phyloP scores from a whole-genome alignment of 2,888 invertebrate genomes.

The Strigamia transsilvanica region DNA sequence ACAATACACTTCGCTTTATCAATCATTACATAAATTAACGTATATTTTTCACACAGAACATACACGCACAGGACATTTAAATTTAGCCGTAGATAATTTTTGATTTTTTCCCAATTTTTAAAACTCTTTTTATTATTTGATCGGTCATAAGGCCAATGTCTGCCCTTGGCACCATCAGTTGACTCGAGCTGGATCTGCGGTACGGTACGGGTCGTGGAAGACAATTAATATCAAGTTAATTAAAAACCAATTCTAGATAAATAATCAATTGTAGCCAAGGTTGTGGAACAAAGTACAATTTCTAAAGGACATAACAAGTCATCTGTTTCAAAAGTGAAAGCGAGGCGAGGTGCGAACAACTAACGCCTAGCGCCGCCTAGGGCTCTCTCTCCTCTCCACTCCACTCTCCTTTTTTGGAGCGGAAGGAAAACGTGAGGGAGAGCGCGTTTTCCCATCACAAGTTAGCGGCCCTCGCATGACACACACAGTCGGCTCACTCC shows the following conservation, averaged over 20 bases:
- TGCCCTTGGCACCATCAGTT: conserved; percentile 26
- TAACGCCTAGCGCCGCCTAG: conserved; percentile 37
- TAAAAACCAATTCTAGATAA: conserved; percentile 24
- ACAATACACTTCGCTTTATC: not conserved
- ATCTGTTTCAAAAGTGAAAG: conserved; percentile 42
- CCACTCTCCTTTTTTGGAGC: conserved; percentile 36
- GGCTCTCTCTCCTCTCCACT: not conserved
- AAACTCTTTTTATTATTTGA: not conserved
- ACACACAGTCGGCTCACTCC: not conserved
- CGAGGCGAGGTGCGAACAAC: conserved; percentile 36
- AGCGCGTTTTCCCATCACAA: conserved; percentile 14
- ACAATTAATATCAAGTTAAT: not conserved
- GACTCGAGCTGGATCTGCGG: not conserved
- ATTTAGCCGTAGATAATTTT: not conserved
- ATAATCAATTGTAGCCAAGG: conserved; percentile 28
- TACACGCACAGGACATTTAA: not conserved
- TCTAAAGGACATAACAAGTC: conserved; percentile 25
- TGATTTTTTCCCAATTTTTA: not conserved
- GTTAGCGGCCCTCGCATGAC: conserved; percentile 7
- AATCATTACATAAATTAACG: not conserved
- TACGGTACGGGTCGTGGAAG: not conserved
- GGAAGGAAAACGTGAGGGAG: conserved; percentile 37
- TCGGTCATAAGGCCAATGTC: conserved; percentile 43
- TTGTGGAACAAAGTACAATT: conserved; percentile 24
- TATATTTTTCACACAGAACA: not conserved